Conservation (phyloP, 1,140 invertebrate species). For the Anoplophora glabripennis region DNA sequence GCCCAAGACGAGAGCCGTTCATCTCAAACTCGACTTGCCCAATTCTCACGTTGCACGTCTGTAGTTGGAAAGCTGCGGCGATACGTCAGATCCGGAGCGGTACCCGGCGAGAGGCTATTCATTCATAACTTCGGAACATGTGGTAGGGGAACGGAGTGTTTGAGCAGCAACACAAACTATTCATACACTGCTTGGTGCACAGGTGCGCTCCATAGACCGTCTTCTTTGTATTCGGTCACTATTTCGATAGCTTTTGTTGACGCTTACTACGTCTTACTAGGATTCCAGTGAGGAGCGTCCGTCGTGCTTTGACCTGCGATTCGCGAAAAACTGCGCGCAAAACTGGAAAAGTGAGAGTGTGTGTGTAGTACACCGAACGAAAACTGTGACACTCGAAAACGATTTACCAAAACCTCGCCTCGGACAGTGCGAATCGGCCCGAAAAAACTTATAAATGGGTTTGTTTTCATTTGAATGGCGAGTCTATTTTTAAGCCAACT, state of each 20-base stretch:
- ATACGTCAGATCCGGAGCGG: constrained; percentile 29
- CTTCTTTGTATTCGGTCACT: too few relatives aligned
- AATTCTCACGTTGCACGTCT: constrained; percentile 9
- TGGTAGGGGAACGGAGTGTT: constrained; percentile 30
- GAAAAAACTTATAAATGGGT: background rate
- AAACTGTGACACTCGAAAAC: background rate
- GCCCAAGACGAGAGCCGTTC: background rate
- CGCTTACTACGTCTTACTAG: too few relatives aligned
- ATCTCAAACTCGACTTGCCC: background rate
- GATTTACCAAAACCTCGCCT: background rate
- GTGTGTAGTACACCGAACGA: background rate
- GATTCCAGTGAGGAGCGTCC: too few relatives aligned
- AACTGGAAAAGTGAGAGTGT: too few relatives aligned
- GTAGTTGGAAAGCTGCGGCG: background rate
- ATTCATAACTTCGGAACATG: constrained; percentile 41
- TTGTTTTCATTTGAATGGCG: background rate
- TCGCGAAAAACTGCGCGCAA: too few relatives aligned
- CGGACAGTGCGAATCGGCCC: background rate
- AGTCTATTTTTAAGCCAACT: constrained; percentile 7
- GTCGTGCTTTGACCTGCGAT: too few relatives aligned
- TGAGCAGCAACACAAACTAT: constrained; percentile 33
- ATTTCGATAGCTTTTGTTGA: too few relatives aligned
- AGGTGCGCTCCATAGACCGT: constrained; percentile 29
- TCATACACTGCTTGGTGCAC: constrained; percentile 32
- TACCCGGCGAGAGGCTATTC: constrained; percentile 41